A percentile compares a stretch with the other conserved stretches of the same genome.
Conservation (phyloP, 2,888 invertebrate genomes). For the Argyresthia albistria region DNA sequence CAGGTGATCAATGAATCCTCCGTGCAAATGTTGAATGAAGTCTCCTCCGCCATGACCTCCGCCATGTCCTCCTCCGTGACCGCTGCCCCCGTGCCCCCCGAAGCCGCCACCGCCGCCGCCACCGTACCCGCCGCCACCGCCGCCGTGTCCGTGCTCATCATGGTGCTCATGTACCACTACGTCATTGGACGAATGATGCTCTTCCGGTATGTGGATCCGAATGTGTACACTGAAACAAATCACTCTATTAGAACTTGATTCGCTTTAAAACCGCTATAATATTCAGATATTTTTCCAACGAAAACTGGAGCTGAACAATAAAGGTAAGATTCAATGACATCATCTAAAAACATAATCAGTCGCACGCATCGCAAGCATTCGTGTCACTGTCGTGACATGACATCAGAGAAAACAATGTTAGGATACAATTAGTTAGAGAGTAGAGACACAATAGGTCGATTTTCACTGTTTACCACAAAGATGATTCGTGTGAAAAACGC, state of each 20-base stretch:
- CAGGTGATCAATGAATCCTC: conserved; percentile 13
- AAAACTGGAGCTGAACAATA: too few species aligned
- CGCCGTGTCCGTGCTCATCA: conserved; percentile 25
- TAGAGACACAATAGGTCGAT: conserved; percentile 49
- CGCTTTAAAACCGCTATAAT: too few species aligned
- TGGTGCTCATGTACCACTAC: conserved; percentile 55
- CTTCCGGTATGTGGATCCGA: conserved; percentile 67
- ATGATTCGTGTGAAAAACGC: conserved; percentile 55
- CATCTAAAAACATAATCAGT: too few species aligned
- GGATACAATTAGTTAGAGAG: too few species aligned
- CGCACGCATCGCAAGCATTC: too few species aligned
- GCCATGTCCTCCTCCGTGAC: conserved; percentile 21
- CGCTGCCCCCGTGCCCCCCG: conserved; percentile 12
- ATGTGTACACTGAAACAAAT: conserved; percentile 69
- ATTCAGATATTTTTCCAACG: too few species aligned
- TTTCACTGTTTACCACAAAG: conserved; percentile 62
- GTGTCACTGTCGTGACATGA: too few species aligned
- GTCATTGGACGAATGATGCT: conserved; percentile 55
- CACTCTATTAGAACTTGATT: too few species aligned
- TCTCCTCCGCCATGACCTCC: conserved; percentile 18
- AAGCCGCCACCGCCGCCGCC: conserved; percentile 5
- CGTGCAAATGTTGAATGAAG: conserved; percentile 6
- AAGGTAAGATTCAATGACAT: too few species aligned
- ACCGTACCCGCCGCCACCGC: conserved; percentile 11
- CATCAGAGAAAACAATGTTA: too few species aligned